Evolutionary conservation across 2,797 vertebrate species (phyloP), one percentile per base, ranked within the genome.

Genomic region (Sebastolobus alascanus): DNA sequence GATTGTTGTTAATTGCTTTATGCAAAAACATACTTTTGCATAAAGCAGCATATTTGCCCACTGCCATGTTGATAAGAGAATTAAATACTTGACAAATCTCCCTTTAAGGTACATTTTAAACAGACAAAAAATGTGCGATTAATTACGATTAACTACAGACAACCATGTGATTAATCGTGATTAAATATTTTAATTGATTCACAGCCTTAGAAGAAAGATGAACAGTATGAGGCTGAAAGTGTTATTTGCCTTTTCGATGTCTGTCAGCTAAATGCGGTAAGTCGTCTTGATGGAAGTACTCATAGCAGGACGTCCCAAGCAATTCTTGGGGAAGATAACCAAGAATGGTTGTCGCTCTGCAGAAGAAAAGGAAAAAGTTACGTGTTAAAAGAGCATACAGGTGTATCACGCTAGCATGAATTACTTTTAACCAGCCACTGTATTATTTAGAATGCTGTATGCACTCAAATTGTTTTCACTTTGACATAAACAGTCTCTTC

Each of bases 251-350:
- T 96, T 97, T 96, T 94, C 97, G 95, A 90, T 99, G 98, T 89
- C 96, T 96, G 25, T 98, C 97, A 37, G 97, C 97, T 89, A 99
- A 96, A 90, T 97, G 97, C 50, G 90, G 95, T 67, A 97, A 94
- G 89, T 99, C 97, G 66, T 99, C 97, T 91, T 98, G 97, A 93
- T 99, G 98, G 95, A 98, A 98, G 93, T 99, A 99, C 85, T 99
- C 98, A 14, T 99, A 99, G 93, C 98, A 99, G 8, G 97, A 99
- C 14, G 98, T 98, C 86, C 98, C 98, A 38, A 99, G 95, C 70
- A 99, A 93, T 79, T 99, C 98, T 94, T 99, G 98, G 46, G 98
- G 98, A 85, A 99, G 95, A 91, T 98, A 99, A 56, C 98, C 98
- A 77, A 99, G 96, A 93, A 99, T 90, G 64, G 97, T 97, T 76